Evolutionary conservation across 2,797 vertebrate species (phyloP).

Genomic region (Holocentrus rufus): DNA sequence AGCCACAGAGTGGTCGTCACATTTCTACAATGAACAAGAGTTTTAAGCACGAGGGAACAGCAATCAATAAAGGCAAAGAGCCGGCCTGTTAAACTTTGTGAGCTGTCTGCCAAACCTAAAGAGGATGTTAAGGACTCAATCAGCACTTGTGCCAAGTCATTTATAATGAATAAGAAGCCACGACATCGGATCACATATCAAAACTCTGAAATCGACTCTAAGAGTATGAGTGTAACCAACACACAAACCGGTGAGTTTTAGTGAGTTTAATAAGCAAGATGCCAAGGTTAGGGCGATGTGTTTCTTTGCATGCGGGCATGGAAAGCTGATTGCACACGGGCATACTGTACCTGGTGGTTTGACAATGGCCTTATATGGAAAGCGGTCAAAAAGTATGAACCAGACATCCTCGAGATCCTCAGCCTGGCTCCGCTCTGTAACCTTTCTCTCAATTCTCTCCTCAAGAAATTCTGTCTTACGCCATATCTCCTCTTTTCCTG

Average conservation of each 20-base stretch:
- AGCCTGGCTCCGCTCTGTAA: slow-evolving; percentile 13
- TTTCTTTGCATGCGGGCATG: not conserved
- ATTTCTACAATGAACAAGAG: too few relatives aligned
- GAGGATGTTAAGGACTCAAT: too few relatives aligned
- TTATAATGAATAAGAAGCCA: not conserved
- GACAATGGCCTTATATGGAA: slow-evolving; percentile 52
- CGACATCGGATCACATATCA: not conserved
- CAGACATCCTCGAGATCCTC: slow-evolving; percentile 63
- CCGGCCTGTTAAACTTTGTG: too few relatives aligned
- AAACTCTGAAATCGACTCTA: not conserved
- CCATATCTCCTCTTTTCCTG: slow-evolving; percentile 24
- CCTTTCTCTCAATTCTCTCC: slow-evolving; percentile 13
- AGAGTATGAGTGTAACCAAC: not conserved
- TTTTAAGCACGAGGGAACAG: too few relatives aligned
- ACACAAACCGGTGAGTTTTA: not conserved
- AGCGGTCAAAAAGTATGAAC: slow-evolving; percentile 71
- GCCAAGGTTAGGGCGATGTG: too few relatives aligned
- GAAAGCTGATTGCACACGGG: slow-evolving; percentile 9
- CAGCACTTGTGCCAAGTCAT: not conserved
- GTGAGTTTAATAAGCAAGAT: not conserved
- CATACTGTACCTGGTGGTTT: slow-evolving; percentile 74
- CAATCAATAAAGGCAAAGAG: too few relatives aligned
- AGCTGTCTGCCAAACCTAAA: too few relatives aligned
- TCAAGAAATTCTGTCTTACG: slow-evolving; percentile 25
- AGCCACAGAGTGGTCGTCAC: too few relatives aligned